Base-by-base conservation (phyloP, 92 coral and sea anemone genomes). In the Epizoanthus scotinus region DNA sequence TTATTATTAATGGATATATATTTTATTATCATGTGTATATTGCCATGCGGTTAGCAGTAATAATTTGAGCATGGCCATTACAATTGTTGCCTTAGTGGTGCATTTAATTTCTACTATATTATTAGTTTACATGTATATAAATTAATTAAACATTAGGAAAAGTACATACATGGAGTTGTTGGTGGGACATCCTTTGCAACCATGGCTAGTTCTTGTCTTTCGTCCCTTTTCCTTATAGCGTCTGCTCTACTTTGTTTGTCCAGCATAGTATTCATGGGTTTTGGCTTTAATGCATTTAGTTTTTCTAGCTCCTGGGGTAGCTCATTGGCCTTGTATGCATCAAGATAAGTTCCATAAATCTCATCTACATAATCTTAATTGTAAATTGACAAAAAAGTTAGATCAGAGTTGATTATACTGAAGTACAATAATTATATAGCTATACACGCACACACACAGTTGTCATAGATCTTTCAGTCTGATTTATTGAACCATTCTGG, bases 321-420 rank as follows among this genome's bases (percentile, higher is more conserved):
- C 50, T 71, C 62, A 52, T 71, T 53, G 40, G 78, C 78, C 47
- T 71, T 71, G 63, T 52, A 50, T 52, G 78, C 63, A 71, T 71
- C 78, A 61, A 71, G 5, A 53, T 71, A 71, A 22, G 61, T 53
- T 14, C 5, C 26, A 44, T 71, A 71, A 71, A 71, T 71, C 62
- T 71, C 78, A 71, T 71, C 78, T 50, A 71, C 78, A 71, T 71
- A 71, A 53, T 53, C 78, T 71, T n/a, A n/a, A n/a, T n/a, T n/a
- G n/a, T n/a, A n/a, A n/a, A n/a, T n/a, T n/a, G n/a, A n/a, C n/a
- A n/a, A n/a, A n/a, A n/a, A n/a, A n/a, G n/a, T n/a, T n/a, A n/a
- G n/a, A n/a, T n/a, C n/a, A n/a, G n/a, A n/a, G n/a, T n/a, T n/a
- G n/a, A n/a, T n/a, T n/a, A n/a, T n/a, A n/a, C n/a, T n/a, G n/a